phyloP scores from a whole-genome alignment of 2,888 invertebrate species.

The Amaurobius ferox region DNA sequence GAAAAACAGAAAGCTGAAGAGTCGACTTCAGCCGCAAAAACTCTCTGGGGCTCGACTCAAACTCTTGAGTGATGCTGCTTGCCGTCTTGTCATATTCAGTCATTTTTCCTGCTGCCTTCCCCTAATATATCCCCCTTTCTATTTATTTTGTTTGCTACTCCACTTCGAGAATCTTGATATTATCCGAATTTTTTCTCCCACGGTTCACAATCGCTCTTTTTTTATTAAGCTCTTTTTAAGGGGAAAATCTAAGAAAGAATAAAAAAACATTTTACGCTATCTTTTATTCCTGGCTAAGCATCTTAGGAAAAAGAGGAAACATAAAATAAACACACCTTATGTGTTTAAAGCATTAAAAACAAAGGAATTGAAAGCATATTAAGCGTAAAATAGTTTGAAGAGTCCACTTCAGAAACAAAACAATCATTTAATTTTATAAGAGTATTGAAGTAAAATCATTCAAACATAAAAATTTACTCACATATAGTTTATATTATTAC shows the following conservation, averaged over 20 bases:
- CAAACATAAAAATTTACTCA: no score
- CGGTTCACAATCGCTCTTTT: slow-evolving; percentile 26
- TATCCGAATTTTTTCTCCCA: slow-evolving; percentile 21
- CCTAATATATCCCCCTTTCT: background rate
- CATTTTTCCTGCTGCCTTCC: slow-evolving; percentile 9
- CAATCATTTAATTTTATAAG: no score
- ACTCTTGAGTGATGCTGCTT: slow-evolving; percentile 43
- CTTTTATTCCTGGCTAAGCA: background rate
- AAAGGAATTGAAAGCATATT: background rate
- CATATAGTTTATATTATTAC: no score
- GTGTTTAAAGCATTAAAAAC: slow-evolving; percentile 1
- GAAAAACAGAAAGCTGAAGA: slow-evolving; percentile 34
- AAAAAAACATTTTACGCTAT: background rate
- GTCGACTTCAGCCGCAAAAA: slow-evolving; percentile 49
- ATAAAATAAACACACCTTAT: slow-evolving; percentile 1
- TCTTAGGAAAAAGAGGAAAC: background rate
- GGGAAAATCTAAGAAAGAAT: background rate
- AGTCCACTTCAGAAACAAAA: no score
- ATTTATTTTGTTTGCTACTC: slow-evolving; percentile 12
- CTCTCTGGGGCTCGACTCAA: slow-evolving; percentile 40
- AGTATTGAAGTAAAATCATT: no score
- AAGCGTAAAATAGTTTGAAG: no score
- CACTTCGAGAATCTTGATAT: slow-evolving; percentile 12
- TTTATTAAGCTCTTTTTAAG: slow-evolving; percentile 21
- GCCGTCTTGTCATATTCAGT: slow-evolving; percentile 67